Conservation (phyloP, 1,140 invertebrate genomes). For the Periplaneta americana region DNA sequence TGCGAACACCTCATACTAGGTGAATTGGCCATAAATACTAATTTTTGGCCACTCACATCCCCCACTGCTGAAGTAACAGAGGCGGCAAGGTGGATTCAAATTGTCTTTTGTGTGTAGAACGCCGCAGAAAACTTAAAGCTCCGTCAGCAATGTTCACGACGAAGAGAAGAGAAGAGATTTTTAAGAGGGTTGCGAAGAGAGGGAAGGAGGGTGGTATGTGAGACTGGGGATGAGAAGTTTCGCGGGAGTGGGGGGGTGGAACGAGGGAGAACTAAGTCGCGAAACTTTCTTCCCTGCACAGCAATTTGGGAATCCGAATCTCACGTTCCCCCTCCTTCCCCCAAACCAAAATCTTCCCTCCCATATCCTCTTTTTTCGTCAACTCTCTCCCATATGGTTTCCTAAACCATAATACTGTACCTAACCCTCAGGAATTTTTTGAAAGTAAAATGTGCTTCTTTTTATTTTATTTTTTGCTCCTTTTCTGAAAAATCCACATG, state of each 20-base stretch:
- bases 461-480: neutral
- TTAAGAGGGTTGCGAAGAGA: neutral
- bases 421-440: neutral
- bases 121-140: neutral
- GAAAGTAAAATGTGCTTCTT: neutral
- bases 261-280: neutral
- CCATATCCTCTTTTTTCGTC: neutral
- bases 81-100: neutral
- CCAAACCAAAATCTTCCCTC: neutral
- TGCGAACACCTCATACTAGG: too few relatives aligned
- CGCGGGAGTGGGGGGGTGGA: too few relatives aligned
- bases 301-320: neutral
- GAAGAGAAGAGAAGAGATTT: neutral
- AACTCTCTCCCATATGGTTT: neutral
- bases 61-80: neutral
- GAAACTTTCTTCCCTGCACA: neutral
- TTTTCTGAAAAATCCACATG: neutral
- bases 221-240: too few relatives aligned
- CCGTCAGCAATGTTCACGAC: neutral
- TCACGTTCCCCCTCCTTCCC: too few relatives aligned
- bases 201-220: neutral
- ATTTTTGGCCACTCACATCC: too few relatives aligned
- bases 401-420: neutral
- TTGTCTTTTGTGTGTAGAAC: neutral
- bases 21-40: too few relatives aligned